Base-by-base conservation (phyloP, 2,888 invertebrate genomes). In the Sycophila texana region DNA sequence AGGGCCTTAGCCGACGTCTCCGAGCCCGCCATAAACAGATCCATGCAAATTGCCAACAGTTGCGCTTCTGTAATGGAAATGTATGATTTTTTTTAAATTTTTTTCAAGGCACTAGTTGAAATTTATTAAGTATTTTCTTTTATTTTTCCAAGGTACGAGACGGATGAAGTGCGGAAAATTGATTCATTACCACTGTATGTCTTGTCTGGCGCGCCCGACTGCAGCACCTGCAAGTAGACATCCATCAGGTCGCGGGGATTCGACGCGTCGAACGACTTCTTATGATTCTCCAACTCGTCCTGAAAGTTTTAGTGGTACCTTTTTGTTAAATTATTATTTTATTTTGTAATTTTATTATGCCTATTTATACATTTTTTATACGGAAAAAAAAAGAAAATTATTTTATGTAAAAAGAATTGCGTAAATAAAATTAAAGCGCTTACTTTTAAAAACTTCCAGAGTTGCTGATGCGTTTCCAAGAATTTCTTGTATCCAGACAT, bases 21-120 rank as follows among this genome's bases (percentile, higher is more conserved):
- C 0, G 96, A 95, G 0, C 96, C 97, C 26, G 96, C 97, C 92
- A 96, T 94, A 85, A 97, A 97, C 92, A 97, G 93, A 85, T 97
- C 97, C 92, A 96, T 92, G 85, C 96, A 96, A 85, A 95, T 94
- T 0, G 96, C 95, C 77, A 96, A 89, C 72, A 97, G 90, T 85
- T 96, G 96, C 12, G 93, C 93, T 87, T 97, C 96, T 83, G 93
- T 92, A 87, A 94, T 94, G 30, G 14, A 12, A 60, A 66, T 39
- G 18, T 39, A 49, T 47, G 39, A 4, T 39, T 39, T 39, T 39
- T 7, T 4, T n/a, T n/a, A n/a, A n/a, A 14, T 39, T 26, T 26
- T 26, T 26, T 26, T 26, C n/a, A n/a, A n/a, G n/a, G n/a, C n/a
- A n/a, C n/a, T n/a, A n/a, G n/a, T n/a, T n/a, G n/a, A n/a, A n/a